Evolutionary conservation across 2,113 vertebrate species (phyloP).

Genomic region (Prionailurus viverrinus): DNA sequence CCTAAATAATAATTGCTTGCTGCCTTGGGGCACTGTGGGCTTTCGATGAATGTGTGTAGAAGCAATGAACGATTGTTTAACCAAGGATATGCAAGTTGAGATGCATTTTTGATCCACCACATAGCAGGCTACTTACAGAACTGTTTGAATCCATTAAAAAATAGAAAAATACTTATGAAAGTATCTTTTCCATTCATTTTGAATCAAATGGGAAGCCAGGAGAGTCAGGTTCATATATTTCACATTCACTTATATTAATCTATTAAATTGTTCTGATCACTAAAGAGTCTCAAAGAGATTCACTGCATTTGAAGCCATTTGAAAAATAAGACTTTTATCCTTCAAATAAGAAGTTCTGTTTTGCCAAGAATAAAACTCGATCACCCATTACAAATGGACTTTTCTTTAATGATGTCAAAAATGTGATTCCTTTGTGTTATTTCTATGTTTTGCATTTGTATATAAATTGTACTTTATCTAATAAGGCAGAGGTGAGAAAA

Average conservation of each 20-base stretch:
- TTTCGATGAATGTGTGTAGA: background rate
- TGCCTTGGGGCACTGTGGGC: background rate
- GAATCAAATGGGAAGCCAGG: background rate
- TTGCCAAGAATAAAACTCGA: conserved; percentile 50
- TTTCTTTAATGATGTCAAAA: conserved; percentile 49
- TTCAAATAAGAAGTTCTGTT: conserved; percentile 48
- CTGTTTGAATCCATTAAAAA: background rate
- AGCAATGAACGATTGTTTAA: background rate
- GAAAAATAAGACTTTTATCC: conserved; percentile 55
- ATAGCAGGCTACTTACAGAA: background rate
- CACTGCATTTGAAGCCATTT: conserved; percentile 34
- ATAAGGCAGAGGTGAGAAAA: background rate
- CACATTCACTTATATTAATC: conserved; percentile 25
- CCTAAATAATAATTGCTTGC: background rate
- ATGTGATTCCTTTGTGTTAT: background rate
- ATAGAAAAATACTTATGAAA: background rate
- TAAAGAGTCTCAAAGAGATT: conserved; percentile 20
- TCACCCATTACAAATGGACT: conserved; percentile 16
- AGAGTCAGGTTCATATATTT: background rate
- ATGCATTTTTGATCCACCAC: background rate
- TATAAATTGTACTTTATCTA: conserved; percentile 4
- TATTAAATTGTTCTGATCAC: conserved; percentile 16
- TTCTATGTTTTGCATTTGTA: conserved; percentile 26
- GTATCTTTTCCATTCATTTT: conserved; percentile 3
- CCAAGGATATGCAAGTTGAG: background rate